Conservation (phyloP, 2,113 vertebrate species). For the Cyanoderma ruficeps region DNA sequence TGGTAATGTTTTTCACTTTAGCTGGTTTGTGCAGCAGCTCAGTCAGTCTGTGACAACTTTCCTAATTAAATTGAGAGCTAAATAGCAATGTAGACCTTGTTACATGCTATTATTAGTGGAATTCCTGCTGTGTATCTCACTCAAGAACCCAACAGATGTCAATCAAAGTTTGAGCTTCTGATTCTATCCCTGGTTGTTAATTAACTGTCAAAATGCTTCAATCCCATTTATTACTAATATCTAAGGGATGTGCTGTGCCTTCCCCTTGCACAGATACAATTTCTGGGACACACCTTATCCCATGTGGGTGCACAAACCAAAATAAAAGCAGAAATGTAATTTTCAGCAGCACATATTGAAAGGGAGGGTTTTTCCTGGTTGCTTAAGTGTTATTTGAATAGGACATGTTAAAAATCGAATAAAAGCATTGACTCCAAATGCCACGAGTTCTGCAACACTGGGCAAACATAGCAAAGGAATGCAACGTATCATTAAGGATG, state of each 20-base stretch:
- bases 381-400: background rate
- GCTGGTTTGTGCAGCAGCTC: background rate
- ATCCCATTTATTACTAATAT: background rate
- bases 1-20: background rate
- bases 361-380: background rate
- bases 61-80: background rate
- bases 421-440: background rate
- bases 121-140: background rate
- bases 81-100: slow-evolving; percentile 2
- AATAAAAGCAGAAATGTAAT: background rate
- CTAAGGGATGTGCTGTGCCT: background rate
- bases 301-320: background rate
- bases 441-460: background rate
- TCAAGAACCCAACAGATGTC: background rate
- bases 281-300: background rate
- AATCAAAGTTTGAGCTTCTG: slow-evolving; percentile 24
- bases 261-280: background rate
- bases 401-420: background rate
- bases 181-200: background rate
- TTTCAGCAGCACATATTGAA: background rate
- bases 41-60: background rate
- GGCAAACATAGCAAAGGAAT: background rate
- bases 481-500: background rate
- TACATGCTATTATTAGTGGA: background rate
- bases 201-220: background rate